Evolutionary conservation across 2,888 invertebrate species (phyloP).

Genomic region (Sphaerophoria taeniata): DNA sequence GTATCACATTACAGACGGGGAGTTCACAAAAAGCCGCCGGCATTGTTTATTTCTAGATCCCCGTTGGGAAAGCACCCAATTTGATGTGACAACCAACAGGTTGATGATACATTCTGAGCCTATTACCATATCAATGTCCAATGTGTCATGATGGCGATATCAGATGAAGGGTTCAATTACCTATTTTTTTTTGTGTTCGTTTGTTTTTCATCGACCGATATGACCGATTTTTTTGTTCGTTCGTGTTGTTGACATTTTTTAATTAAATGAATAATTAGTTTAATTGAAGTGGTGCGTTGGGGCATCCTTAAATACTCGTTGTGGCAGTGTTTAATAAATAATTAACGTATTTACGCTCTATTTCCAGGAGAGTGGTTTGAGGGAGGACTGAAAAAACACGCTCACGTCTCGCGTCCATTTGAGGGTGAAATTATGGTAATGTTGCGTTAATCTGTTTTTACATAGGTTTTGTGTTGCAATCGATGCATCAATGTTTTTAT

Average conservation of each 20-base stretch:
- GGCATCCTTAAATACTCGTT: slow-evolving; percentile 34
- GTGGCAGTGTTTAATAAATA: slow-evolving; percentile 54
- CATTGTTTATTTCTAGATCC: slow-evolving; percentile 3
- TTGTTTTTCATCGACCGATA: slow-evolving; percentile 42
- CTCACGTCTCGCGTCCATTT: background rate
- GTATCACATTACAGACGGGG: slow-evolving; percentile 36
- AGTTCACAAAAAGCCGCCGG: slow-evolving; percentile 36
- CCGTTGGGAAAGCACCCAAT: slow-evolving; percentile 26
- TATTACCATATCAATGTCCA: slow-evolving; percentile 28
- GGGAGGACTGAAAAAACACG: background rate
- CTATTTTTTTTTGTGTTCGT: background rate
- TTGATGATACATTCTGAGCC: slow-evolving; percentile 5
- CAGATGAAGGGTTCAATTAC: slow-evolving; percentile 39
- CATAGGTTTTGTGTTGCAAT: background rate
- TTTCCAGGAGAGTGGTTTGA: background rate
- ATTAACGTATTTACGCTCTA: slow-evolving; percentile 50
- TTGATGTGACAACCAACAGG: slow-evolving; percentile 52
- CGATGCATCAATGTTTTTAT: slow-evolving; percentile 26
- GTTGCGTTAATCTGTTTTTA: slow-evolving; percentile 50
- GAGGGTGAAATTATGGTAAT: slow-evolving; percentile 48
- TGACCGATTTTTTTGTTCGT: slow-evolving; percentile 43
- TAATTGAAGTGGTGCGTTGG: slow-evolving; percentile 53
- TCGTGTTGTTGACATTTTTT: slow-evolving; percentile 37
- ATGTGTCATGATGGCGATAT: slow-evolving; percentile 23
- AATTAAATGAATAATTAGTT: slow-evolving; percentile 69